Percentiles rank a stretch among this genome's conserved stretches.
These are phyloP conservation scores for Chromis chromis DNA, from an alignment of 2,797 vertebrate species.

Conservation along the genomic window DNA sequence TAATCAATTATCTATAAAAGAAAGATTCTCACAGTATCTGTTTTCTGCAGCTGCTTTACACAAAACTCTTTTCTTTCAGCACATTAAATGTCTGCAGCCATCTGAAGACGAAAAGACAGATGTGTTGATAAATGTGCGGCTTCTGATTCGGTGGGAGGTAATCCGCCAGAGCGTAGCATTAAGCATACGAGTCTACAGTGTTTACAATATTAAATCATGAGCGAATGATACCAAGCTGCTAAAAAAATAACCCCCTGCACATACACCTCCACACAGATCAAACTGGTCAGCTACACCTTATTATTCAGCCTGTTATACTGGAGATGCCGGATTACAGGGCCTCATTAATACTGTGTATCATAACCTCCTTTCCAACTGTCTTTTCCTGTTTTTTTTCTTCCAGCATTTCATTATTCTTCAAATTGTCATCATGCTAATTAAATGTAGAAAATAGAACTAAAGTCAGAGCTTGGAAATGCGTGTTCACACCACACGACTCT, in stretches of 20 bases:
- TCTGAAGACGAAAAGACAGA: not conserved
- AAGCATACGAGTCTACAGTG: not conserved
- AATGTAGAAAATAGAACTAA: not conserved
- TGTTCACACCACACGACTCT: not conserved
- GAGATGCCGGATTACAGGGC: not conserved
- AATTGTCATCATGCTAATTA: not conserved
- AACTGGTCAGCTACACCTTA: not conserved
- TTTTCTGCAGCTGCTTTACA: not conserved
- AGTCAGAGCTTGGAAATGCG: not conserved
- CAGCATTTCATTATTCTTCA: not conserved
- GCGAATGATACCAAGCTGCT: not conserved
- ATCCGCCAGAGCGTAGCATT: not conserved
- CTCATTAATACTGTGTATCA: not conserved
- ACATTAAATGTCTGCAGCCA: not conserved
- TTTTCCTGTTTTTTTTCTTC: not conserved
- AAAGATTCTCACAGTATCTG: not conserved
- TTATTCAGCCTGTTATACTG: not conserved
- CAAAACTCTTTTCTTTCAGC: not conserved
- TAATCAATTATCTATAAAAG: not conserved
- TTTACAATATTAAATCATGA: not conserved
- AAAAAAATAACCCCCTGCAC: not conserved
- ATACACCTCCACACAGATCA: not conserved
- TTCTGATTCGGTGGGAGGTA: not conserved
- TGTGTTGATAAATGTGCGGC: constrained; percentile 1
- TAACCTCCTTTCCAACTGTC: not conserved